Base-by-base conservation (phyloP, 2,888 invertebrate species). In the Anarsia innoxiella region DNA sequence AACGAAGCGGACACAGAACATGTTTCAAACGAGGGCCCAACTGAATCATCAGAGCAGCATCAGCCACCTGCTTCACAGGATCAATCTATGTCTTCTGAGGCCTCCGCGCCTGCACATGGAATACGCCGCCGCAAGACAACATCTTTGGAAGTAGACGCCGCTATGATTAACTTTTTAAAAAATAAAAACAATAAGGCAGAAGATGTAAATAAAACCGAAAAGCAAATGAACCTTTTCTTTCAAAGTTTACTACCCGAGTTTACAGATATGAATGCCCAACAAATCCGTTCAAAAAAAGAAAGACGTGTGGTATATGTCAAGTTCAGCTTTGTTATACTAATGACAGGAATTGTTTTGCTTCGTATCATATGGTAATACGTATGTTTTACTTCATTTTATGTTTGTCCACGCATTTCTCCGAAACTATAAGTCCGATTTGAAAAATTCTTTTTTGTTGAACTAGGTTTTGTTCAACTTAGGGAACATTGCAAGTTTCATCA, bases 211-310 rank as follows among this genome's bases (percentile, higher is more conserved):
- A 30, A 30, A 13, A 30, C 13, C 30, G 30, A 30, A 30, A 12
- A 30, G 15, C 30, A 30, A 30, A 30, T 30, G 30, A 14, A 12
- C 13, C 30, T 30, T 30, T 30, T 30, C 30, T 30, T 25, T 25
- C 25, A 25, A 25, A 25, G 25, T n/a, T 25, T 25, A 25, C 25
- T 25, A 25, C 25, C 29, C 29, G 25, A 25, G 25, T 25, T 25
- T 19, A 19, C 19, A 11, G 27, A 35, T 27, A 26, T 35, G 27
- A 16, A 14, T 23, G 36, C 12, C 6, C 14, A 37, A 26, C 26
- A 31, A 37, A 31, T 31, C 25, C 37, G 36, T 23, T 29, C 29
- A n/a, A n/a, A n/a, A n/a, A n/a, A n/a, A n/a, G n/a, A n/a, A n/a
- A n/a, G n/a, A n/a, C n/a, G n/a, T n/a, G n/a, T n/a, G n/a, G n/a